These are phyloP conservation scores for Drosophila chauvacae DNA, from an alignment of 1,140 invertebrate species.

Conservation along the genomic window DNA sequence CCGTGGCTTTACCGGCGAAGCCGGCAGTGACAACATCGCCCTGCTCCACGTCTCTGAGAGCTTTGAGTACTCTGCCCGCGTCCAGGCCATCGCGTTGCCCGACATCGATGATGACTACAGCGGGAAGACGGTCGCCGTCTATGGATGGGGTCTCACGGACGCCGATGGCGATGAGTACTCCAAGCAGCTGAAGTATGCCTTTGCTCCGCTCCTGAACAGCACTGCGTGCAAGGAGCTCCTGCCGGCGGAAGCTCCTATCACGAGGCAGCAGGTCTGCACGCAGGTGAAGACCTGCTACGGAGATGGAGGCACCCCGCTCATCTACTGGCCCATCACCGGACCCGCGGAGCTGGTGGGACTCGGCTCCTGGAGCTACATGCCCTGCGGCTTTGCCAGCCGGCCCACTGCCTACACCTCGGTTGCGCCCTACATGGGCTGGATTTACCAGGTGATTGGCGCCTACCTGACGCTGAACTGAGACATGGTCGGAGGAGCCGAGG, in stretches of 20 bases:
- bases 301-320: slow-evolving; percentile 89
- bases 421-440: slow-evolving; percentile 87
- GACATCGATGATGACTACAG: slow-evolving; percentile 55
- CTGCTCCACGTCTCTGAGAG: slow-evolving; percentile 64
- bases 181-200: slow-evolving; percentile 79
- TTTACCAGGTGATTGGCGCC: slow-evolving; percentile 85
- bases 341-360: slow-evolving; percentile 86
- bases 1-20: slow-evolving; percentile 59
- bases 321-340: slow-evolving; percentile 81
- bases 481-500: not conserved
- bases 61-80: slow-evolving; percentile 63
- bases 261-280: slow-evolving; percentile 86
- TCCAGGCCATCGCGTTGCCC: slow-evolving; percentile 67
- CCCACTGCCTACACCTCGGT: slow-evolving; percentile 91
- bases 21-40: slow-evolving; percentile 78
- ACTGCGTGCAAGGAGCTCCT: slow-evolving; percentile 52
- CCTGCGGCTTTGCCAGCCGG: slow-evolving; percentile 87
- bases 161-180: slow-evolving; percentile 69
- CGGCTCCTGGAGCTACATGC: slow-evolving; percentile 91
- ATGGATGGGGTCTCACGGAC: slow-evolving; percentile 85
- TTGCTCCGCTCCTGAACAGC: slow-evolving; percentile 56
- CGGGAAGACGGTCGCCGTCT: slow-evolving; percentile 63
- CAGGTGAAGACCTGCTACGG: slow-evolving; percentile 87
- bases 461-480: slow-evolving; percentile 67
- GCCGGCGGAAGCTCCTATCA: slow-evolving; percentile 66